Evolutionary conservation across 30 jellyfish, hydroid and myxozoan genomes (phyloP).

Genomic region (Aurelia coerulea): DNA sequence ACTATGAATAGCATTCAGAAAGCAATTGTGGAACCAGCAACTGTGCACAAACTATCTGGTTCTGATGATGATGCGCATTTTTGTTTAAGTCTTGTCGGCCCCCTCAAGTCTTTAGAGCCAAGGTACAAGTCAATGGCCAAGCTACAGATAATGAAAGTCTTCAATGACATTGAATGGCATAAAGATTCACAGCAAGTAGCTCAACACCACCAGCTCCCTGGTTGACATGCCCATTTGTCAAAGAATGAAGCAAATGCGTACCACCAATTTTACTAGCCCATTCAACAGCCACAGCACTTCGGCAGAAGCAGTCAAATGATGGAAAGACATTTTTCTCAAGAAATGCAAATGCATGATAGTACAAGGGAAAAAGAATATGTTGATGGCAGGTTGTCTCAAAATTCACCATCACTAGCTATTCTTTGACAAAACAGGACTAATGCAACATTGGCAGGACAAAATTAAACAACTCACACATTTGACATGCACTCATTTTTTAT

Average conservation of each 20-base stretch:
- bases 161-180: conserved; percentile 31
- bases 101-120: conserved; percentile 21
- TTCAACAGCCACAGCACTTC: conserved; percentile 5
- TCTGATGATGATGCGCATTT: conserved; percentile 8
- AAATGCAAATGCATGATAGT: too few relatives aligned
- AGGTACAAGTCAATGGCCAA: conserved; percentile 24
- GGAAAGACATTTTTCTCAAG: neutral
- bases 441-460: too few relatives aligned
- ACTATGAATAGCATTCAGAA: conserved; percentile 6
- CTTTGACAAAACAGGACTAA: too few relatives aligned
- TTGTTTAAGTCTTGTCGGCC: conserved; percentile 19
- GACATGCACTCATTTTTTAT: too few relatives aligned
- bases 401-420: too few relatives aligned
- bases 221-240: neutral
- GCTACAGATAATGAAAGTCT: conserved; percentile 22
- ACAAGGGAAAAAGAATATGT: too few relatives aligned
- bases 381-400: too few relatives aligned
- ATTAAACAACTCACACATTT: too few relatives aligned
- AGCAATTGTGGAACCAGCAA: conserved; percentile 9
- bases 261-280: conserved; percentile 7
- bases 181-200: conserved; percentile 8
- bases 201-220: conserved; percentile 15
- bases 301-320: neutral
- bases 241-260: neutral
- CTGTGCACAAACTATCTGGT: neutral